A percentile compares a stretch with the other conserved stretches of the same genome.
phyloP scores from a whole-genome alignment of 2,797 vertebrate genomes.

The Zenarchopterus dispar region DNA sequence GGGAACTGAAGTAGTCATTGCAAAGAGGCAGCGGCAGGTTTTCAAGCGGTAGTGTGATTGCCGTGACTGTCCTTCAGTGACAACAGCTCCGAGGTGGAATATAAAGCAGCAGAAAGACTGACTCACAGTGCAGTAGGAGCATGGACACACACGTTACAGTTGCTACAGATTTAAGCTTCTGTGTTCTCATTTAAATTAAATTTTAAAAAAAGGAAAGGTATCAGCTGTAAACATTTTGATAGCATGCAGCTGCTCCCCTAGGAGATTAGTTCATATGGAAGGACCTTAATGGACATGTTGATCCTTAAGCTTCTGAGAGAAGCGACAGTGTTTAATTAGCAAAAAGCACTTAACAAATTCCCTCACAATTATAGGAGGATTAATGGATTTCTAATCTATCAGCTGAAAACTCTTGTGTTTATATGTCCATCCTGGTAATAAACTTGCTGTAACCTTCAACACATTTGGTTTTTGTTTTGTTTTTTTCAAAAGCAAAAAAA shows the following conservation, averaged over 20 bases:
- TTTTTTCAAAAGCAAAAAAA: too few species aligned
- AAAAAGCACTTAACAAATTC: conserved; percentile 3
- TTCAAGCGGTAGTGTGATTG: conserved; percentile 39
- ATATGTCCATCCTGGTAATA: too few species aligned
- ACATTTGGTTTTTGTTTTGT: too few species aligned
- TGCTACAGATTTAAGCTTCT: conserved; percentile 1
- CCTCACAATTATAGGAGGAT: background rate
- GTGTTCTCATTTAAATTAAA: background rate
- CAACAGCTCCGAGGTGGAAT: conserved; percentile 24
- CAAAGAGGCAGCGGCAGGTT: conserved; percentile 45
- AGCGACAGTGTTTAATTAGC: background rate
- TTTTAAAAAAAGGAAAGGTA: too few species aligned
- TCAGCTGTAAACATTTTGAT: background rate
- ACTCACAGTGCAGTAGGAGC: conserved; percentile 29
- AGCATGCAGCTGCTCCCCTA: conserved; percentile 4
- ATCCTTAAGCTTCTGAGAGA: background rate
- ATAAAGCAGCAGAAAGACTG: conserved; percentile 27
- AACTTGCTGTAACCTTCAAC: too few species aligned
- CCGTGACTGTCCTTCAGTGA: conserved; percentile 42
- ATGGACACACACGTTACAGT: conserved; percentile 17
- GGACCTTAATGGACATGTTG: conserved; percentile 10
- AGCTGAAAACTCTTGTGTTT: too few species aligned
- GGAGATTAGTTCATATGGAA: conserved; percentile 20
- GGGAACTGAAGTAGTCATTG: conserved; percentile 46
- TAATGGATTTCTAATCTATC: background rate